These are phyloP conservation scores for Melanaphis sacchari DNA, from an alignment of 1,140 invertebrate species.

Conservation along the genomic window DNA sequence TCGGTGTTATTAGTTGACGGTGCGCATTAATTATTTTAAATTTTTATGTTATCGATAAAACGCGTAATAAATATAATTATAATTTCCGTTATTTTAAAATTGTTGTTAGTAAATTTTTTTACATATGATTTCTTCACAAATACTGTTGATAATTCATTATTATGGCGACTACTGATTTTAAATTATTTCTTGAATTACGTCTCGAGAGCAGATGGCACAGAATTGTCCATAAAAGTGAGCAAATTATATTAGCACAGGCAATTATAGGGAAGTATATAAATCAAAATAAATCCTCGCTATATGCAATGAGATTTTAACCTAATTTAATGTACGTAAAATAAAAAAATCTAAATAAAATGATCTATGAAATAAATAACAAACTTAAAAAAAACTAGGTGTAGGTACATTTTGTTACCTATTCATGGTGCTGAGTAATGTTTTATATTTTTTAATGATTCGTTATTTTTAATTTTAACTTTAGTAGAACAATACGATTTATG, in stretches of 20 bases:
- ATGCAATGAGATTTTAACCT: not conserved
- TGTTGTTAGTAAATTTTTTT: not conserved
- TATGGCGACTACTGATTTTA: not conserved
- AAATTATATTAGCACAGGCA: not conserved
- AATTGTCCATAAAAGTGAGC: not conserved
- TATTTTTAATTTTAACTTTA: not conserved
- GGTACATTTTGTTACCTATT: not conserved
- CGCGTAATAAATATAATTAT: not conserved
- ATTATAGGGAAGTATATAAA: not conserved
- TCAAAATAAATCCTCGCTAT: not conserved
- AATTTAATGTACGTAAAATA: not conserved
- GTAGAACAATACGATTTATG: slow-evolving; percentile 3
- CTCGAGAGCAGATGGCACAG: not conserved
- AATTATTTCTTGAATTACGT: not conserved
- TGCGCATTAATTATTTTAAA: not conserved
- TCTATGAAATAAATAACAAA: not conserved
- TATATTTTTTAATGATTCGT: not conserved
- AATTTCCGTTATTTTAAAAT: not conserved
- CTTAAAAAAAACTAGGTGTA: not conserved
- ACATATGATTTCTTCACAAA: not conserved
- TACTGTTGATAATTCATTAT: not conserved
- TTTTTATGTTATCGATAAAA: not conserved
- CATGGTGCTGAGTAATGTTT: not conserved
- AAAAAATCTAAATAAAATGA: not conserved
- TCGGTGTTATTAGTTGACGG: not conserved